phyloP scores from a whole-genome alignment of 2,113 vertebrate species.

The Andinoacara biseriatus region DNA sequence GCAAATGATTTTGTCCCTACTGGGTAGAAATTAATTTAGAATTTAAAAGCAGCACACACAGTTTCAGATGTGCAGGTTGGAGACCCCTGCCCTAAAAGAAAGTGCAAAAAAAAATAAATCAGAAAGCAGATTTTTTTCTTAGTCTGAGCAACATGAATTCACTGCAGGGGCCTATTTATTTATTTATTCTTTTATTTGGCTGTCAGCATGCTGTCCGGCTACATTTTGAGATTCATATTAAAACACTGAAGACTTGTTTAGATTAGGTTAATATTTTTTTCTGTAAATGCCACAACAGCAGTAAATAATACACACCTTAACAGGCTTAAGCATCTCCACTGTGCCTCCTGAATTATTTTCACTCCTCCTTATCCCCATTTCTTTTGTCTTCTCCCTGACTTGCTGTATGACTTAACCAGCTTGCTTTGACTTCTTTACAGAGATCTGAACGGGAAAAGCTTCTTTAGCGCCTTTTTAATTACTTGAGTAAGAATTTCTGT shows the following conservation, averaged over 20 bases:
- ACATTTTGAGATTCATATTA: conserved; percentile 2
- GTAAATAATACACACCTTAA: too few relatives aligned
- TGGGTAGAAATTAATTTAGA: neutral
- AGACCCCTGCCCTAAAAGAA: neutral
- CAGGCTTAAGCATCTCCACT: too few relatives aligned
- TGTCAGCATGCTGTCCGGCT: neutral
- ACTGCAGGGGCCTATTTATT: neutral
- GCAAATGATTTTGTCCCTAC: neutral
- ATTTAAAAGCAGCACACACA: neutral
- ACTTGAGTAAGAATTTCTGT: too few relatives aligned
- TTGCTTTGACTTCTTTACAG: too few relatives aligned
- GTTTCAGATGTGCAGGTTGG: neutral
- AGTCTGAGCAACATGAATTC: neutral
- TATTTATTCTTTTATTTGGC: neutral
- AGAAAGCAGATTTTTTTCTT: neutral
- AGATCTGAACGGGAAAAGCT: too few relatives aligned
- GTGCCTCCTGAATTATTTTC: too few relatives aligned
- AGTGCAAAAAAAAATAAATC: neutral
- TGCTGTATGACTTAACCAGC: too few relatives aligned
- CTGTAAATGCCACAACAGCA: too few relatives aligned
- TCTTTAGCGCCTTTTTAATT: too few relatives aligned
- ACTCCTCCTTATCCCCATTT: too few relatives aligned
- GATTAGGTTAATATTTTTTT: too few relatives aligned
- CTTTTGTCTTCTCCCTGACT: too few relatives aligned
- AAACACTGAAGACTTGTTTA: neutral